Conservation (phyloP, 1,140 invertebrate species). For the Apis cerana region DNA sequence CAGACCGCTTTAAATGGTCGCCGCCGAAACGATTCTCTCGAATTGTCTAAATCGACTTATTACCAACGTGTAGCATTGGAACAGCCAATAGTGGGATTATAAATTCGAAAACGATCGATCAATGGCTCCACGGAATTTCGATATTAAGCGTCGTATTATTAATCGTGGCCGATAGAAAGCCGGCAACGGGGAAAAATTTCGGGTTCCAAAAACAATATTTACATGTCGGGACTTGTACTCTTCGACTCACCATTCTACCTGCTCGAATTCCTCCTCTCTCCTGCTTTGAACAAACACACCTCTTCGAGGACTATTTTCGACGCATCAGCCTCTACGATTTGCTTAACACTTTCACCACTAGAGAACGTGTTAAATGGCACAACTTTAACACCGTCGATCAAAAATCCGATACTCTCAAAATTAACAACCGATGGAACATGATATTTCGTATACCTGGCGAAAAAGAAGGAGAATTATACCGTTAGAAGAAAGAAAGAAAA, state of each 20-base stretch:
- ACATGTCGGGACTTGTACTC: not conserved
- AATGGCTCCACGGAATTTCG: too few relatives aligned
- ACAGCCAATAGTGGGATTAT: too few relatives aligned
- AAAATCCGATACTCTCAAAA: not conserved
- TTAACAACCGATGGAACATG: not conserved
- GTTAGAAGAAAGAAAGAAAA: too few relatives aligned
- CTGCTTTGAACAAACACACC: slow-evolving; percentile 23
- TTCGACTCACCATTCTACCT: slow-evolving; percentile 18
- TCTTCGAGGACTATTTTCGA: slow-evolving; percentile 23
- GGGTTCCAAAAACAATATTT: slow-evolving; percentile 41
- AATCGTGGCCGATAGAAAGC: slow-evolving; percentile 5
- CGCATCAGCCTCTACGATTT: slow-evolving; percentile 11
- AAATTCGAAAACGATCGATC: too few relatives aligned
- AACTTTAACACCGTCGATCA: not conserved
- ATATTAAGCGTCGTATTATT: not conserved
- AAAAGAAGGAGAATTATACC: too few relatives aligned
- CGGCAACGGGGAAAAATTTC: slow-evolving; percentile 19
- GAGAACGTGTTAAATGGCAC: slow-evolving; percentile 5
- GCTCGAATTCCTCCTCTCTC: slow-evolving; percentile 33
- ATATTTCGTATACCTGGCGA: not conserved
- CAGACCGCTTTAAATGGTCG: slow-evolving; percentile 14
- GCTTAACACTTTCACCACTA: slow-evolving; percentile 16
- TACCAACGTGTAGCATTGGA: too few relatives aligned
- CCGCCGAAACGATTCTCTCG: slow-evolving; percentile 11
- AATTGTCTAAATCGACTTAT: not conserved